Percentiles rank a stretch among this genome's conserved stretches.
These are phyloP conservation scores for Tychaedon coryphoeus DNA, from an alignment of 2,113 vertebrate genomes.

Conservation along the genomic window DNA sequence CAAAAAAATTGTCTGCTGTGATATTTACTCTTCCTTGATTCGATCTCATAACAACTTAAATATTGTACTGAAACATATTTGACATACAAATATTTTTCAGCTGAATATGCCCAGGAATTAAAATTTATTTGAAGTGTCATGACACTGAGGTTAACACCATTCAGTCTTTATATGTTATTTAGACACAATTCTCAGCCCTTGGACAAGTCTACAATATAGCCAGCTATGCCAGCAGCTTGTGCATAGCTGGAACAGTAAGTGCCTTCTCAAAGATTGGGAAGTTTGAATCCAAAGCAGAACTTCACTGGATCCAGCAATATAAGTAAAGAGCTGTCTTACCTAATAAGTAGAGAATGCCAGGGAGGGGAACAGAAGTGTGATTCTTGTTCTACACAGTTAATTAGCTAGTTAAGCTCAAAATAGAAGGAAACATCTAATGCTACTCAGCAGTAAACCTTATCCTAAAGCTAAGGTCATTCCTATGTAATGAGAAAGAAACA, in stretches of 20 bases:
- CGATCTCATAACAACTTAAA: constrained; percentile 29
- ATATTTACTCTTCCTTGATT: constrained; percentile 39
- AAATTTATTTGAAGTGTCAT: background rate
- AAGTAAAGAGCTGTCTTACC: background rate
- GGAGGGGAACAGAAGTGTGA: background rate
- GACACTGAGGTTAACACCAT: background rate
- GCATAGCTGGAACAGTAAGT: background rate
- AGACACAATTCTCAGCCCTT: background rate
- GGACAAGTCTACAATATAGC: background rate
- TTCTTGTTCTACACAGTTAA: background rate
- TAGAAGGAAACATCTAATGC: background rate
- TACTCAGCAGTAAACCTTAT: background rate
- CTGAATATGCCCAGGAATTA: background rate
- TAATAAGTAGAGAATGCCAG: background rate
- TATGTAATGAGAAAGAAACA: background rate
- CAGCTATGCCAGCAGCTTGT: background rate
- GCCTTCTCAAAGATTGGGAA: background rate
- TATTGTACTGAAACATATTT: background rate
- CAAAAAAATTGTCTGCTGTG: constrained; percentile 14
- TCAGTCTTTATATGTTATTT: background rate
- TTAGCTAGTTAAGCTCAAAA: background rate
- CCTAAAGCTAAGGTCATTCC: background rate
- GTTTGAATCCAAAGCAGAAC: background rate
- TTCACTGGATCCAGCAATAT: background rate
- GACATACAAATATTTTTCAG: background rate